A percentile compares a stretch with the other conserved stretches of the same genome.
Conservation (phyloP, 2,113 vertebrate genomes). For the Ahaetulla prasina region DNA sequence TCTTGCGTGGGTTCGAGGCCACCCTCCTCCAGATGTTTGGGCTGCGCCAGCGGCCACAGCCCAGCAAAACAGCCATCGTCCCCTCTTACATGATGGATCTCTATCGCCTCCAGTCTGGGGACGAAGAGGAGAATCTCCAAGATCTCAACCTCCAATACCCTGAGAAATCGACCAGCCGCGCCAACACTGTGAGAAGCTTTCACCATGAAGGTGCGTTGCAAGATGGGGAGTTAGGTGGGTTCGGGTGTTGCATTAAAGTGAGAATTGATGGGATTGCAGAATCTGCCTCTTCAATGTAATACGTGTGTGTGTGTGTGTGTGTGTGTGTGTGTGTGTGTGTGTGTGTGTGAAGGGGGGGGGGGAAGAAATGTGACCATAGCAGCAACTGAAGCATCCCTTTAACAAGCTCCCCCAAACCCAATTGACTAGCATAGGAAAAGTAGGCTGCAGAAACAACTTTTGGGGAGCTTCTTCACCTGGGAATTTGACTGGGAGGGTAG, state of each 20-base stretch:
- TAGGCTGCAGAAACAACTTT: not conserved
- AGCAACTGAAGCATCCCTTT: not conserved
- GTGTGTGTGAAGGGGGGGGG: too few relatives aligned
- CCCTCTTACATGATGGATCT: conserved; percentile 96
- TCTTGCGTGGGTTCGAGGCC: conserved; percentile 97
- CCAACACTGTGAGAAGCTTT: conserved; percentile 98
- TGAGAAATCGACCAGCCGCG: conserved; percentile 89
- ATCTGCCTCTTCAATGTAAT: not conserved
- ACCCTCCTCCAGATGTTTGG: conserved; percentile 98
- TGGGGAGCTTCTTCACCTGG: not conserved
- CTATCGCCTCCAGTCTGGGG: conserved; percentile 94
- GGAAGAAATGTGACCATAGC: not conserved
- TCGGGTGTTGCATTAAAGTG: not conserved
- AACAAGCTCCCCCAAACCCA: not conserved
- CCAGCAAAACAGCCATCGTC: conserved; percentile 83
- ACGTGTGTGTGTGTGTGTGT: too few relatives aligned
- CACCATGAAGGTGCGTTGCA: conserved; percentile 91
- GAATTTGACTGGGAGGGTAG: not conserved
- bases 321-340: too few relatives aligned
- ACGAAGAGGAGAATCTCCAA: conserved; percentile 82
- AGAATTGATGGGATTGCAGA: not conserved
- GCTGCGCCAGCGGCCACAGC: conserved; percentile 90
- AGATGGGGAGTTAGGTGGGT: not conserved
- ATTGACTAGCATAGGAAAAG: not conserved
- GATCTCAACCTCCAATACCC: conserved; percentile 85